phyloP scores from a whole-genome alignment of 2,113 vertebrate genomes.

The Silurus asotus region DNA sequence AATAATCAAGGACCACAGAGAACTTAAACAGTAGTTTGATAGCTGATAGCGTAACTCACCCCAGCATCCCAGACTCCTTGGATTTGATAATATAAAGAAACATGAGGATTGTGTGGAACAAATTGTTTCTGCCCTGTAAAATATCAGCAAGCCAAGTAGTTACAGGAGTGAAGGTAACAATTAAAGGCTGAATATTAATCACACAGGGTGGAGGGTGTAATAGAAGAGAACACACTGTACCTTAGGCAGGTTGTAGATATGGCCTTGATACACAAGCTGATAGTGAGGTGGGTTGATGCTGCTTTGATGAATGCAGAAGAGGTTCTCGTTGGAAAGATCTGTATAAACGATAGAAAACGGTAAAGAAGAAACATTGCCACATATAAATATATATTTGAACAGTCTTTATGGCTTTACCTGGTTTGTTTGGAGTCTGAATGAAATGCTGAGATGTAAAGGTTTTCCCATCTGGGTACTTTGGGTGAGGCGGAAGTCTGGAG shows the following conservation, averaged over 20 bases:
- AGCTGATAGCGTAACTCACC: constrained; percentile 74
- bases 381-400: background rate
- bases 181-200: background rate
- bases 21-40: background rate
- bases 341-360: constrained; percentile 13
- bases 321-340: constrained; percentile 91
- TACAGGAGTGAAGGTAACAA: background rate
- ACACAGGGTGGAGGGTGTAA: no score
- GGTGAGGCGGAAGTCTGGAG: constrained; percentile 91
- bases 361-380: background rate
- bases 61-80: constrained; percentile 95
- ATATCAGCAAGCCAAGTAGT: background rate
- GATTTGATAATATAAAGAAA: constrained; percentile 95
- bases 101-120: constrained; percentile 96
- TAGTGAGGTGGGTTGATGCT: constrained; percentile 90
- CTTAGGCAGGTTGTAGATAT: constrained; percentile 91
- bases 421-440: constrained; percentile 89
- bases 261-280: constrained; percentile 89
- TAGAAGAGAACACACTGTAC: constrained; percentile 63
- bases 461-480: constrained; percentile 94
- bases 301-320: constrained; percentile 93
- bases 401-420: constrained; percentile 73
- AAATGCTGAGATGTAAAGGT: constrained; percentile 97
- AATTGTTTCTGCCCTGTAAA: constrained; percentile 91
- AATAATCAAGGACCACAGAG: background rate